Percentiles rank a stretch among this genome's conserved stretches.
phyloP scores from a whole-genome alignment of 2,113 vertebrate genomes.

The Onychorhynchus coronatus region DNA sequence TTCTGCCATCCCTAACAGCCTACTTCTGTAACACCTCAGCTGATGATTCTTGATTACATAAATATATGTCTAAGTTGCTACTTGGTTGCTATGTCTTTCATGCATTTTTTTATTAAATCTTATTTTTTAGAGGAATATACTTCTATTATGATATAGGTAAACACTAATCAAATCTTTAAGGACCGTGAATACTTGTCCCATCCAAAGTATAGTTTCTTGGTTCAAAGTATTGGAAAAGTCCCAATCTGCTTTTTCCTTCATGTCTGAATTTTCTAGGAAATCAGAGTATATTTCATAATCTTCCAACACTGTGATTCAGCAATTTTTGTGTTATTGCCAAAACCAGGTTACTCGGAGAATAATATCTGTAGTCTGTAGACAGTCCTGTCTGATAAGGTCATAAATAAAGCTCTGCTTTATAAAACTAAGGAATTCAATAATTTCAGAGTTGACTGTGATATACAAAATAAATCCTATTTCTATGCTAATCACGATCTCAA shows the following conservation, averaged over 20 bases:
- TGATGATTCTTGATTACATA: neutral
- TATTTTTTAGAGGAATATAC: neutral
- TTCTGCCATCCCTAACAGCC: neutral
- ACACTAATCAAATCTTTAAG: neutral
- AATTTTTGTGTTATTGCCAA: neutral
- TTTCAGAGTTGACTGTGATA: neutral
- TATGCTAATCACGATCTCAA: neutral
- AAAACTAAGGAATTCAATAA: neutral
- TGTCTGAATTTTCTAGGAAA: neutral
- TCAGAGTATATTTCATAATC: neutral
- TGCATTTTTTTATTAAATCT: neutral
- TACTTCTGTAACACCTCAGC: neutral
- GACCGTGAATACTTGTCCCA: neutral
- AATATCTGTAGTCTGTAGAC: neutral
- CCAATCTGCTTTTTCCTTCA: neutral
- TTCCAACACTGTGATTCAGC: neutral
- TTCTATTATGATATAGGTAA: neutral
- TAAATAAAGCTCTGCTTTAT: neutral
- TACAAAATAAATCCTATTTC: conserved; percentile 3
- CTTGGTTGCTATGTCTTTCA: neutral
- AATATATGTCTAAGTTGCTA: neutral
- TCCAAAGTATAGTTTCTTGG: neutral
- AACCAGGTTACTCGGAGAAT: neutral
- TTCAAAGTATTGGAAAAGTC: neutral
- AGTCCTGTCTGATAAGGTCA: neutral